A percentile compares a stretch with the other conserved stretches of the same genome.
Conservation (phyloP, 2,797 vertebrate genomes). For the Cuniculus paca region DNA sequence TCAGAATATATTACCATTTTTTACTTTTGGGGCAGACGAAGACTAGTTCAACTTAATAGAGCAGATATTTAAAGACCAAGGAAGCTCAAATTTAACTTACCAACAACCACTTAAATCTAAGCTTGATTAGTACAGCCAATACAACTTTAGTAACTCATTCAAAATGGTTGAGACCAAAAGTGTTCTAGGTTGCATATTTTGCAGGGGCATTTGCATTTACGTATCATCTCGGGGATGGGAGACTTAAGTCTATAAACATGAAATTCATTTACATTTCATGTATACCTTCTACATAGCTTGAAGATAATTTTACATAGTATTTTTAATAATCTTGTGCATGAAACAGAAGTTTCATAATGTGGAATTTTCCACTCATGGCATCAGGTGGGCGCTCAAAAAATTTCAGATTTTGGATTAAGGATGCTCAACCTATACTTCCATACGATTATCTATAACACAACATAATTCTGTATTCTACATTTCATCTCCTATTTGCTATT, state of each 20-base stretch:
- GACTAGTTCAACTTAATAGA: neutral
- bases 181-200: neutral
- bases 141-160: neutral
- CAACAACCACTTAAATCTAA: slow-evolving; percentile 16
- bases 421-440: neutral
- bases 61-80: neutral
- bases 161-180: neutral
- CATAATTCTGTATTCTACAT: neutral
- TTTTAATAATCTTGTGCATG: neutral
- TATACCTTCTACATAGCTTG: neutral
- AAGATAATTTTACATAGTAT: neutral
- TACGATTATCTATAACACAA: neutral
- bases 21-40: neutral
- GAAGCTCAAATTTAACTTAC: slow-evolving; percentile 13
- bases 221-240: neutral
- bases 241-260: neutral
- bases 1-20: neutral
- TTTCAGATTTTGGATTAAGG: neutral
- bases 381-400: neutral
- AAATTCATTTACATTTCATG: neutral
- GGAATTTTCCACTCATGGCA: neutral
- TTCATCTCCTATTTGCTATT: slow-evolving; percentile 4
- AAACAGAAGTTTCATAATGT: neutral
- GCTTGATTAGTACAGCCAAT: slow-evolving; percentile 53
- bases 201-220: neutral